Base-by-base conservation (phyloP, 30 jellyfish, hydroid and myxozoan genomes). In the Aurelia aurita complex sp. Pacific region DNA sequence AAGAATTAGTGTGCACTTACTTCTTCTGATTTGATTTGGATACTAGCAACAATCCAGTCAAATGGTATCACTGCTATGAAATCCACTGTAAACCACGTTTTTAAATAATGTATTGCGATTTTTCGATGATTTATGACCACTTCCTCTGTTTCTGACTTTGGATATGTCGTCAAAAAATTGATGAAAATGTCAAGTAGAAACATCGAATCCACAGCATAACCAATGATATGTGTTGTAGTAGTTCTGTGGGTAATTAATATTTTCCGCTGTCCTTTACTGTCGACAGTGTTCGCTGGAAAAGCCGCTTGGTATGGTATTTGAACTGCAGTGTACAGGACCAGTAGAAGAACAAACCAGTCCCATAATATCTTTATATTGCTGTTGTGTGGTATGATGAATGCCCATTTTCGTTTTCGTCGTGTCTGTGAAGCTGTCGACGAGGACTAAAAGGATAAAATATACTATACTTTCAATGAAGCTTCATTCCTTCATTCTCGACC, bases 251-350 rank as follows among this genome's bases (percentile, higher is more conserved):
- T 35, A 40, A 16, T 68, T 52, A 86, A 34, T 3, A 69, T 63
- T 40, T 76, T 66, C 43, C 89, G 65, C 66, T 17, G 54, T 32
- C 81, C 80, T 7, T 16, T 17, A 38, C 12, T 19, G 18, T 36
- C 70, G 16, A 17, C 29, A 13, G 11, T 53, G 33, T 75, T 74
- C 1, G 87, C 19, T 10, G 96, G 91, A 67, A 91, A 91, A 15
- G 98, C 96, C 3, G 98, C 98, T 40, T 76, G 86, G 85, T 71
- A 91, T 9, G 98, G 98, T 43, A 91, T 85, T 76, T 79, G 96
- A 43, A 91, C 89, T 6, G 98, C 98, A 8, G 98, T 91, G 77
- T 87, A 85, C 60, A 91, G 71, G 4, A 91, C 98, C 63, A 91
- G 85, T 17, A 91, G 63, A 15, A 91, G 85, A 29, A 91, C 96